These are phyloP conservation scores for Rhagologus leucostigma DNA, from an alignment of 2,113 vertebrate genomes.

Conservation along the genomic window DNA sequence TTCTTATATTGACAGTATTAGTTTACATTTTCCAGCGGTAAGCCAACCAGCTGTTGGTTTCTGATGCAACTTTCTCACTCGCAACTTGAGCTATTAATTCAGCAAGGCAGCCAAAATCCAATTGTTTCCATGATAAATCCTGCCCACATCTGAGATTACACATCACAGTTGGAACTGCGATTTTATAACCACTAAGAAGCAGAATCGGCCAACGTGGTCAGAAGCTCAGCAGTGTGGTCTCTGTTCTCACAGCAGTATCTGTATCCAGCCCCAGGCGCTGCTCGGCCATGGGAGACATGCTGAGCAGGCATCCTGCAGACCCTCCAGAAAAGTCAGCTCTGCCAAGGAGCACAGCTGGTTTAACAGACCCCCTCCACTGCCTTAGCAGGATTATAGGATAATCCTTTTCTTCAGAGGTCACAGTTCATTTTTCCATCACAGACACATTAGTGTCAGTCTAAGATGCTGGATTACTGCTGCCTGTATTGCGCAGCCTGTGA, in stretches of 20 bases:
- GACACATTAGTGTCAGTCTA: neutral
- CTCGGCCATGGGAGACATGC: neutral
- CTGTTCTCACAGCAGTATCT: neutral
- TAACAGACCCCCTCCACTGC: neutral
- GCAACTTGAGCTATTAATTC: neutral
- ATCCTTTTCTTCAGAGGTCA: neutral
- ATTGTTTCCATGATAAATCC: slow-evolving; percentile 29
- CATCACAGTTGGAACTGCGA: neutral
- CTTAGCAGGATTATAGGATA: neutral
- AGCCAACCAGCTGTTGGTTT: neutral
- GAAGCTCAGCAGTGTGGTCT: neutral
- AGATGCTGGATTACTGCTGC: neutral
- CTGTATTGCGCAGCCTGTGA: fast-evolving
- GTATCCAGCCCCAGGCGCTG: neutral
- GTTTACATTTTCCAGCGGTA: neutral
- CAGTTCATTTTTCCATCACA: neutral
- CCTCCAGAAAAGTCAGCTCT: neutral
- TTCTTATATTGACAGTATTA: neutral
- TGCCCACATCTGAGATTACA: neutral
- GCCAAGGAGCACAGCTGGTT: neutral
- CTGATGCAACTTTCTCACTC: neutral
- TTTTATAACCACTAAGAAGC: neutral
- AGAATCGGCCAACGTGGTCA: neutral
- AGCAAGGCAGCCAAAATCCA: neutral
- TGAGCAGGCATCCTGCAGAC: neutral